Conservation (phyloP, 1,140 invertebrate genomes). For the Chironomus striatipennis region DNA sequence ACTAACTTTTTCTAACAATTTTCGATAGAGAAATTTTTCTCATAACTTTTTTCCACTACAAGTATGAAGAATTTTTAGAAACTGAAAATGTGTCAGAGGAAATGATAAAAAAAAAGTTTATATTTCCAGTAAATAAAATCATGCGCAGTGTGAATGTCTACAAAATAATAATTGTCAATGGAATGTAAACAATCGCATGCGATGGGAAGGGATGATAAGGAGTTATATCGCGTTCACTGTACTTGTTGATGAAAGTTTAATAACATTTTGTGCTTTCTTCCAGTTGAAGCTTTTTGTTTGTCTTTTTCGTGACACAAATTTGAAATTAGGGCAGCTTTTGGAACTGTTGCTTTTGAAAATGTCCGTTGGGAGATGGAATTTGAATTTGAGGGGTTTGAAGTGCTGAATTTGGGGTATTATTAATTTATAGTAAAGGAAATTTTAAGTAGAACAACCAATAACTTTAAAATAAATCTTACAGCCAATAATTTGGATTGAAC, state of each 20-base stretch:
- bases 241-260: constrained; percentile 19
- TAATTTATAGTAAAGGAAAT: no score
- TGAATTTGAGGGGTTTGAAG: background rate
- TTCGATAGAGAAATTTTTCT: background rate
- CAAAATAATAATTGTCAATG: background rate
- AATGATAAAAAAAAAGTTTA: background rate
- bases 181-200: constrained; percentile 21
- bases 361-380: background rate
- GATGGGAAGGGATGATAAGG: background rate
- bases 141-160: background rate
- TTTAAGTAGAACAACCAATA: no score
- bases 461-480: no score
- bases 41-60: constrained; percentile 4
- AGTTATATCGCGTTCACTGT: background rate
- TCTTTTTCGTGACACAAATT: background rate
- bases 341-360: background rate
- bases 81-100: constrained; percentile 21
- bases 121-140: background rate
- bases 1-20: constrained; percentile 10
- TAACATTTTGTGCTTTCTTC: background rate
- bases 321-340: background rate
- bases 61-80: constrained; percentile 17
- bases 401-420: no score
- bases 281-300: background rate
- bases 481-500: no score